phyloP scores from a whole-genome alignment of 2,888 invertebrate species.

The Trimorus sp. region DNA sequence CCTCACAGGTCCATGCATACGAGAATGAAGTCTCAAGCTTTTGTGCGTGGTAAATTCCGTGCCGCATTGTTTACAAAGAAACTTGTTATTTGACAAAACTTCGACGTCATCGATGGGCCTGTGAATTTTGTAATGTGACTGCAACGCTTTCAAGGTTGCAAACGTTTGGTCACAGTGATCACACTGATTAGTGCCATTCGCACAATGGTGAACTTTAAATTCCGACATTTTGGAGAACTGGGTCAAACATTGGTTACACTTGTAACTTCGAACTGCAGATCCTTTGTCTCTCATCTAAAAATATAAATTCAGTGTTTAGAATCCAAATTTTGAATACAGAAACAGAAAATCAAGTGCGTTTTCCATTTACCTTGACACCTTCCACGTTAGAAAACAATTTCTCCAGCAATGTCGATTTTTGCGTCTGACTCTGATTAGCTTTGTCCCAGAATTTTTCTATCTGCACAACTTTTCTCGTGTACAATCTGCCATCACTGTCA shows the following conservation, averaged over 20 bases:
- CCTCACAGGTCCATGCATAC: conserved; percentile 88
- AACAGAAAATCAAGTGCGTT: too few relatives aligned
- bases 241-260: conserved; percentile 82
- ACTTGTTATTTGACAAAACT: conserved; percentile 77
- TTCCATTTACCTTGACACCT: conserved; percentile 75
- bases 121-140: conserved; percentile 85
- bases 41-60: conserved; percentile 87
- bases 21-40: conserved; percentile 86
- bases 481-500: conserved; percentile 82
- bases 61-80: conserved; percentile 85
- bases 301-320: neutral
- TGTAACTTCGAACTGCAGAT: conserved; percentile 78
- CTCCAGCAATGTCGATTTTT: conserved; percentile 78
- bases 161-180: conserved; percentile 77
- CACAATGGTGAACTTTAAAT: conserved; percentile 82
- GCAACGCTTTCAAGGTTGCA: conserved; percentile 83
- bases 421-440: conserved; percentile 67
- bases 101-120: conserved; percentile 74
- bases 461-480: conserved; percentile 84
- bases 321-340: too few relatives aligned
- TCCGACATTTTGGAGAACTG: conserved; percentile 82
- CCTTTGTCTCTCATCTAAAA: conserved; percentile 75
- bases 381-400: conserved; percentile 80
- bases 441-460: conserved; percentile 84
- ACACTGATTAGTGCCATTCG: conserved; percentile 77